These are phyloP conservation scores for Paelopatides confundens DNA, from an alignment of 53 echinoderm and acorn worm genomes.

Conservation along the genomic window DNA sequence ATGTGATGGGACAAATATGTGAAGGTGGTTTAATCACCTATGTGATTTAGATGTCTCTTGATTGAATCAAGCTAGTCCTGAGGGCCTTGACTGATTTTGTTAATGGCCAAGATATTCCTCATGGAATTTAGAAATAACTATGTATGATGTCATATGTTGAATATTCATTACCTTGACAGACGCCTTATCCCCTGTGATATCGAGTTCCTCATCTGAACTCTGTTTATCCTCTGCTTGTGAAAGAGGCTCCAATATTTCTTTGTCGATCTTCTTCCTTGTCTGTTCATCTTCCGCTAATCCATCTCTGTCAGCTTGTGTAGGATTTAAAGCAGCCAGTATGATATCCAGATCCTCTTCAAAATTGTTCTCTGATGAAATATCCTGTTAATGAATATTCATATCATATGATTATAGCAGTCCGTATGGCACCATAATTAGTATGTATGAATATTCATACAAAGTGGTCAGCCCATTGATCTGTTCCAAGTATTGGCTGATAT, in stretches of 20 bases:
- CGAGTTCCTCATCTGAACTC: neutral
- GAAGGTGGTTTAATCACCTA: too few species aligned
- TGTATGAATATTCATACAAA: too few species aligned
- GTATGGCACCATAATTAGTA: too few species aligned
- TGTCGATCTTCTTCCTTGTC: neutral
- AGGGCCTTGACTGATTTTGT: too few species aligned
- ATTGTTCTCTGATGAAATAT: constrained; percentile 58
- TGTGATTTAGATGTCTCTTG: too few species aligned
- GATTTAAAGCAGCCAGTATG: constrained; percentile 72
- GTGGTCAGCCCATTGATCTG: too few species aligned
- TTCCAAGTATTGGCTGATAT: too few species aligned
- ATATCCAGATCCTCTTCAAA: constrained; percentile 65
- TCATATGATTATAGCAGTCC: too few species aligned
- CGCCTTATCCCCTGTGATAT: neutral
- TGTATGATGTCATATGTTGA: neutral
- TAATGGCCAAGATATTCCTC: too few species aligned
- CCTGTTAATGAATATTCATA: constrained; percentile 42
- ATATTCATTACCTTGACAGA: neutral
- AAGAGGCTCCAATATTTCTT: neutral
- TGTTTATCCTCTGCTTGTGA: neutral
- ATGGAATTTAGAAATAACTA: too few species aligned
- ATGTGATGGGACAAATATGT: too few species aligned
- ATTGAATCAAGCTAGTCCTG: too few species aligned
- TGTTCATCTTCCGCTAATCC: neutral
- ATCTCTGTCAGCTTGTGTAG: constrained; percentile 11